Conservation (phyloP, 2,888 invertebrate genomes). For the Bellardia pandia region DNA sequence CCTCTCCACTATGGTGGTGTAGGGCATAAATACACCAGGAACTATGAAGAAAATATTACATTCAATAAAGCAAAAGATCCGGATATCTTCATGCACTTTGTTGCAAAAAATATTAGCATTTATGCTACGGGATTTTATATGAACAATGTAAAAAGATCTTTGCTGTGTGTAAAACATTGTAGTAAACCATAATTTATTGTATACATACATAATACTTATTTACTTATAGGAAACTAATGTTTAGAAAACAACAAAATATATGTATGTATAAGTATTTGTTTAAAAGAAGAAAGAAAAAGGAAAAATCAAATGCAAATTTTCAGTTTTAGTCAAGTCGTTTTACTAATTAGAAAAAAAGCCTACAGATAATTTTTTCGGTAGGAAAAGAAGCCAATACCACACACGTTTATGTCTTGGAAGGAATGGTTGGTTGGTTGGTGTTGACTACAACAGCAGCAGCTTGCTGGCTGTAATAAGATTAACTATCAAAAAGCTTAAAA, state of each 20-base stretch:
- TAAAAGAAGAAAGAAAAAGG: background rate
- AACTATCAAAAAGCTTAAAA: conserved; percentile 35
- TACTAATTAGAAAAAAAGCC: conserved; percentile 63
- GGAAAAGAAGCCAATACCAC: conserved; percentile 17
- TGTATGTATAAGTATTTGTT: background rate
- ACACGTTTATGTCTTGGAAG: conserved; percentile 2
- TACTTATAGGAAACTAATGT: conserved; percentile 1
- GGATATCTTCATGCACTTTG: too few species aligned
- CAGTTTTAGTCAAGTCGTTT: conserved; percentile 53
- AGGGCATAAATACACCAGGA: too few species aligned
- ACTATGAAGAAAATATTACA: too few species aligned
- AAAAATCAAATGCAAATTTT: conserved; percentile 34
- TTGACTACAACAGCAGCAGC: conserved; percentile 10
- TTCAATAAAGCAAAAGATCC: too few species aligned
- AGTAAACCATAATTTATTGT: conserved; percentile 47
- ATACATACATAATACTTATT: conserved; percentile 7
- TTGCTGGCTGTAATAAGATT: conserved; percentile 16
- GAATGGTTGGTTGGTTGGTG: background rate
- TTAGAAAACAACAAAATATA: background rate
- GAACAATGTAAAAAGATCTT: background rate
- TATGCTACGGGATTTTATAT: too few species aligned
- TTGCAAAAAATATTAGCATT: too few species aligned
- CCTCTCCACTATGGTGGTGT: too few species aligned
- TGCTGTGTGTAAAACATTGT: conserved; percentile 39
- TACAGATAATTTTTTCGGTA: conserved; percentile 1